phyloP scores from a whole-genome alignment of 92 coral and sea anemone genomes.

The Chrysogorgia sp. region DNA sequence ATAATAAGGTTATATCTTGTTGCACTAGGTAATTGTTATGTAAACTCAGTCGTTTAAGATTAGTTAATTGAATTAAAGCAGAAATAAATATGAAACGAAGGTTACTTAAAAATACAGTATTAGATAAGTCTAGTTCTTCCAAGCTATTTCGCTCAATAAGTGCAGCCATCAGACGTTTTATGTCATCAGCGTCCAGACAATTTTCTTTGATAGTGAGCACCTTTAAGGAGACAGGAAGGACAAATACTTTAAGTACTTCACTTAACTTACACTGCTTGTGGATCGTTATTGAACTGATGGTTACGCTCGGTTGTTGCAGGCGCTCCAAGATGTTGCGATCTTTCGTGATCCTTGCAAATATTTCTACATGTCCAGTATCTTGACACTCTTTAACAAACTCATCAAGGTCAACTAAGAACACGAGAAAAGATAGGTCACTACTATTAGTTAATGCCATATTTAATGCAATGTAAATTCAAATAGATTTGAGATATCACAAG shows the following conservation, averaged over 20 bases:
- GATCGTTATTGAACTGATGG: neutral
- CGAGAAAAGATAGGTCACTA: neutral
- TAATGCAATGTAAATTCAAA: too few species aligned
- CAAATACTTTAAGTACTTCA: constrained; percentile 1
- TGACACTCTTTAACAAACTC: neutral
- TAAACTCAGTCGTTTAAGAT: neutral
- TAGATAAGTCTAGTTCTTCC: neutral
- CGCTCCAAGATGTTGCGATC: neutral
- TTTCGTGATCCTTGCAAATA: neutral
- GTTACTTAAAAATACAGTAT: neutral
- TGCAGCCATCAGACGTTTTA: neutral
- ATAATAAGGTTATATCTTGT: neutral
- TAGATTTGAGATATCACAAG: too few species aligned
- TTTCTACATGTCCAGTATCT: neutral
- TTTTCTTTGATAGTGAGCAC: neutral
- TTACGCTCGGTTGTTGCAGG: neutral
- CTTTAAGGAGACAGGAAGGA: constrained; percentile 1
- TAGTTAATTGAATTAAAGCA: neutral
- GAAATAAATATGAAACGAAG: neutral
- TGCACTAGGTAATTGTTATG: neutral
- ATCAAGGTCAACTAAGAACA: neutral
- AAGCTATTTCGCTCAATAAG: neutral
- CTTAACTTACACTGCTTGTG: neutral
- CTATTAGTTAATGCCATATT: too few species aligned
- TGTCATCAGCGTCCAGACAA: neutral